These are phyloP conservation scores for Atta cephalotes DNA, from an alignment of 1,140 invertebrate species.

Conservation along the genomic window DNA sequence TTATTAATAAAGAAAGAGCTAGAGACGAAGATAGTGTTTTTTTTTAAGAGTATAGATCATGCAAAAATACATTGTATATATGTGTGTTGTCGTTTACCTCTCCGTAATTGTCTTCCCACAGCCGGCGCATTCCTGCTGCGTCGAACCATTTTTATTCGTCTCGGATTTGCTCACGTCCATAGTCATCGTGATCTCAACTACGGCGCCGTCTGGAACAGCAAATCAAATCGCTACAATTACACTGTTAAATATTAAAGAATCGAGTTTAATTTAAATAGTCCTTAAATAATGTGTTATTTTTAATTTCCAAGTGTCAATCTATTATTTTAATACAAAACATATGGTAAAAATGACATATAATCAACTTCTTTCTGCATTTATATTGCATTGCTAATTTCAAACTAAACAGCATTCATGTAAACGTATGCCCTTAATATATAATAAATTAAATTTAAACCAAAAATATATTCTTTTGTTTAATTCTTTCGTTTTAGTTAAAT, in stretches of 20 bases:
- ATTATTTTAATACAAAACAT: no score
- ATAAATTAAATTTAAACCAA: no score
- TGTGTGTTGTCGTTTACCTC: constrained; percentile 84
- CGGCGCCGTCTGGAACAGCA: constrained; percentile 83
- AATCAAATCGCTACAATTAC: constrained; percentile 20
- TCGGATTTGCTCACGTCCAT: constrained; percentile 91
- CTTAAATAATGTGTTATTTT: no score
- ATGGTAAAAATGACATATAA: no score
- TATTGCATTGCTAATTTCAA: no score
- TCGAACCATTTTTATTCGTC: constrained; percentile 87
- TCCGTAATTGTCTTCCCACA: constrained; percentile 95
- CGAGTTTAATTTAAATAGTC: no score
- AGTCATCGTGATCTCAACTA: constrained; percentile 88
- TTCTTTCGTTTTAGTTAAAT: no score
- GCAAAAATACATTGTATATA: not conserved
- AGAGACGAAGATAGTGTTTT: not conserved
- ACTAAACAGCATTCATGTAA: no score
- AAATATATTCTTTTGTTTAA: no score
- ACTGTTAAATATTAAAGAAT: not conserved
- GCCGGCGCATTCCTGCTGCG: constrained; percentile 92
- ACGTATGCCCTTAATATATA: no score
- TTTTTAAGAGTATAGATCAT: not conserved
- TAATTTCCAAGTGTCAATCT: no score
- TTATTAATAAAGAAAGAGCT: constrained; percentile 8
- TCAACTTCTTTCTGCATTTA: no score